Conservation (phyloP, 2,113 vertebrate species). For the Climacteris rufus region DNA sequence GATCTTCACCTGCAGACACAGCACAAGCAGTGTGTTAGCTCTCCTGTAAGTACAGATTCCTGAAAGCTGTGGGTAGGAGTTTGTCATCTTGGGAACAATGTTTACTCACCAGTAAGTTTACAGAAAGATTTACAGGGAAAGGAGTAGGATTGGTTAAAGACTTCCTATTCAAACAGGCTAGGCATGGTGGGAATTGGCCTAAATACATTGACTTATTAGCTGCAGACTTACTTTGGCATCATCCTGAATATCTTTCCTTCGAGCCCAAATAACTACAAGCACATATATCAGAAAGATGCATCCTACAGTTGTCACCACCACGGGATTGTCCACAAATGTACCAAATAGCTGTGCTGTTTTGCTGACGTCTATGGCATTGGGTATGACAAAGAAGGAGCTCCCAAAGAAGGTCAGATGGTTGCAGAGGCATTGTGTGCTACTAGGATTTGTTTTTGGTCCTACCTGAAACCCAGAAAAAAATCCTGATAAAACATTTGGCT, state of each 20-base stretch:
- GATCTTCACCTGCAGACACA: constrained; percentile 81
- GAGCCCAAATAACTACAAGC: constrained; percentile 85
- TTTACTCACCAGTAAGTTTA: not conserved
- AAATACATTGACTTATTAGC: not conserved
- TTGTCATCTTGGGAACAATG: not conserved
- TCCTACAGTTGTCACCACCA: constrained; percentile 88
- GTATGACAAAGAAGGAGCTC: constrained; percentile 89
- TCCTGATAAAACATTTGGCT: not conserved
- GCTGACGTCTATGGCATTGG: constrained; percentile 83
- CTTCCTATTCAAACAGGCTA: not conserved
- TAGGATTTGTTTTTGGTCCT: constrained; percentile 78
- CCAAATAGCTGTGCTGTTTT: constrained; percentile 85
- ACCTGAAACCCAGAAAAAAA: constrained; percentile 73
- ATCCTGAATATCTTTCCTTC: constrained; percentile 88
- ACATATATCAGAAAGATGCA: constrained; percentile 84
- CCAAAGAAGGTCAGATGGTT: constrained; percentile 93
- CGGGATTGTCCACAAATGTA: constrained; percentile 87
- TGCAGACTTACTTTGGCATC: constrained; percentile 80
- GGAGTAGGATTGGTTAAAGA: not conserved
- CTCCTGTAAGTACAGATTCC: not conserved
- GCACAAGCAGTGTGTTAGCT: not conserved
- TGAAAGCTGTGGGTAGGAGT: not conserved
- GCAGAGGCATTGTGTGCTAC: constrained; percentile 87
- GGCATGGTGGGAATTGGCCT: not conserved
- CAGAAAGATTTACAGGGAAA: not conserved